phyloP scores from a whole-genome alignment of 2,113 vertebrate species.

The Delphinapterus leucas region DNA sequence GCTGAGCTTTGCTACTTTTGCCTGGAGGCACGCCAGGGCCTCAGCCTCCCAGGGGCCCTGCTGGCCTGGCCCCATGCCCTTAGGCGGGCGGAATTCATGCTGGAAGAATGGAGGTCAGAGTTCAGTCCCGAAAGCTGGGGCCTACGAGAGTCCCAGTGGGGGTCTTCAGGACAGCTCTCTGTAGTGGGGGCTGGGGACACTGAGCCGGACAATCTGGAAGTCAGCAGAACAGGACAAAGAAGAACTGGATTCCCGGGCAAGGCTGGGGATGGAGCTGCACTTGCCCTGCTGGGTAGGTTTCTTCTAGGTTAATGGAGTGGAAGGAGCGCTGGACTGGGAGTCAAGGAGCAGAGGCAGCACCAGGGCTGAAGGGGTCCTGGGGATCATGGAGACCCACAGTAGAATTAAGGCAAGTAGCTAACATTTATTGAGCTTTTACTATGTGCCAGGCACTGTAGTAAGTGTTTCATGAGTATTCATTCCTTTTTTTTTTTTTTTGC shows the following conservation, averaged over 20 bases:
- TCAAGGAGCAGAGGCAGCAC: not conserved
- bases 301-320: conserved; percentile 3
- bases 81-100: conserved; percentile 12
- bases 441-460: not conserved
- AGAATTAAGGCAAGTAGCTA: not conserved
- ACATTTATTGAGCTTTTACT: not conserved
- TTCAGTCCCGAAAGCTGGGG: conserved; percentile 60
- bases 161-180: conserved; percentile 2
- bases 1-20: conserved; percentile 55
- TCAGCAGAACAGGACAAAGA: conserved; percentile 61
- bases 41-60: not conserved
- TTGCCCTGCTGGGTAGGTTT: not conserved
- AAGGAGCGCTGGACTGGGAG: not conserved
- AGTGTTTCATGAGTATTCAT: not conserved
- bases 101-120: conserved; percentile 74
- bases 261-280: not conserved
- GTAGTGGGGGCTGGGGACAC: not conserved
- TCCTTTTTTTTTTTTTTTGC: no score
- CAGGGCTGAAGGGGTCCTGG: not conserved
- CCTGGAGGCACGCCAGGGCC: conserved; percentile 20
- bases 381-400: not conserved
- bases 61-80: not conserved
- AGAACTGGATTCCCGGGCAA: not conserved
- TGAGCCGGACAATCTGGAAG: not conserved
- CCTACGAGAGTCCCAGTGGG: conserved; percentile 39